Conservation (phyloP, 1,140 invertebrate genomes). For the Tetraneura akinire region DNA sequence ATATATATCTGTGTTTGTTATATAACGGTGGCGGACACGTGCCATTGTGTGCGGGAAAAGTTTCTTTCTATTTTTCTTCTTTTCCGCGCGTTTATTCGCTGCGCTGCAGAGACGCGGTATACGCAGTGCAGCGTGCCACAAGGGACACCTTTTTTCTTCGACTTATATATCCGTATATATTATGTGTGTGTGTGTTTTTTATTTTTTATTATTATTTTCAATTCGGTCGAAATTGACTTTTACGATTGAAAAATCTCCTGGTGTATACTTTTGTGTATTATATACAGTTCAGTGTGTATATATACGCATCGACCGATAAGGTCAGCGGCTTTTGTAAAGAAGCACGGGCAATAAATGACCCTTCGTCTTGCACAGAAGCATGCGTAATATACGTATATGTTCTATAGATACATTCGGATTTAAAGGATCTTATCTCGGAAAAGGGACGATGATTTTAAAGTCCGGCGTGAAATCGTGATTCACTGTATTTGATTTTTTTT, state of each 20-base stretch:
- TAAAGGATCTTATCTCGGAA: slow-evolving; percentile 47
- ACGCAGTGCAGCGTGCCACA: slow-evolving; percentile 20
- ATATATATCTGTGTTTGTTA: neutral
- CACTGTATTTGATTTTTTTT: slow-evolving; percentile 27
- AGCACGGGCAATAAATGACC: slow-evolving; percentile 49
- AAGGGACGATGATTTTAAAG: slow-evolving; percentile 49
- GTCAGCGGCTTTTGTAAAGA: slow-evolving; percentile 50
- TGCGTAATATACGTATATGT: slow-evolving; percentile 19
- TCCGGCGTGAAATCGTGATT: slow-evolving; percentile 42
- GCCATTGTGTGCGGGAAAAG: slow-evolving; percentile 31
- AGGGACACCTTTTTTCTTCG: slow-evolving; percentile 31
- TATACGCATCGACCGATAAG: slow-evolving; percentile 38
- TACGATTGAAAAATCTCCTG: slow-evolving; percentile 44
- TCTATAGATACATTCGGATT: slow-evolving; percentile 30
- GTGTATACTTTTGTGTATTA: slow-evolving; percentile 9
- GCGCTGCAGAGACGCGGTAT: neutral
- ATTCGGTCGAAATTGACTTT: slow-evolving; percentile 41
- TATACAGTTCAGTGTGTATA: neutral
- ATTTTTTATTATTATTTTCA: slow-evolving; percentile 33
- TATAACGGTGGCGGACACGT: slow-evolving; percentile 23
- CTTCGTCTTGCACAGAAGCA: slow-evolving; percentile 32
- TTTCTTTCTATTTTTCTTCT: slow-evolving; percentile 41
- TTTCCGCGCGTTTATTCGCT: neutral
- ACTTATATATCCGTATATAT: too few species aligned
- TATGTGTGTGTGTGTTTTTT: too few species aligned